phyloP scores from a whole-genome alignment of 1,140 invertebrate species.

The Manduca sexta region DNA sequence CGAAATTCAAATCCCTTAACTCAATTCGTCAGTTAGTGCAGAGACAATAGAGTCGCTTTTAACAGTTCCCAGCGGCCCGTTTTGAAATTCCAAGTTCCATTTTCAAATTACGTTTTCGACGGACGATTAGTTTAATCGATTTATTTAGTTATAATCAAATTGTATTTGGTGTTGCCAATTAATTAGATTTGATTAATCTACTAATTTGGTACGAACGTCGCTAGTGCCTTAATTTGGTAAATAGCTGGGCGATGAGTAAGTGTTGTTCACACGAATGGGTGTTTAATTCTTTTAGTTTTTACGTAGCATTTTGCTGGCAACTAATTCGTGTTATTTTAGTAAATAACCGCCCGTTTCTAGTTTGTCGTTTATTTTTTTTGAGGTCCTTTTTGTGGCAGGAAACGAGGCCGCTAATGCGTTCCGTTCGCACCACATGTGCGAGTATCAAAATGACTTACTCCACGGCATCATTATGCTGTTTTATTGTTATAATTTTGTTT shows the following conservation, averaged over 20 bases:
- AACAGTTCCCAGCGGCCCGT: not conserved
- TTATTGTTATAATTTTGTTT: constrained; percentile 4
- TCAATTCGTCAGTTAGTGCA: not conserved
- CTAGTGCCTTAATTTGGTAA: too few relatives aligned
- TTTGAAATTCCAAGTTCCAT: not conserved
- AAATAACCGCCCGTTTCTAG: constrained; percentile 5
- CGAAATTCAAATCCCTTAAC: constrained; percentile 11
- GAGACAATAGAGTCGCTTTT: not conserved
- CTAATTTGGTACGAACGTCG: too few relatives aligned
- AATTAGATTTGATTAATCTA: too few relatives aligned
- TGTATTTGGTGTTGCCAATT: too few relatives aligned
- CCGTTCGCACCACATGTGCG: constrained; percentile 55
- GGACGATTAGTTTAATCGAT: constrained; percentile 4
- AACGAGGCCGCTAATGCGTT: constrained; percentile 43
- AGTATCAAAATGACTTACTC: constrained; percentile 52
- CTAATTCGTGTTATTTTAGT: constrained; percentile 7
- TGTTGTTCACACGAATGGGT: too few relatives aligned
- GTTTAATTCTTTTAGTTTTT: too few relatives aligned
- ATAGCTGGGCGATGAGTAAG: too few relatives aligned
- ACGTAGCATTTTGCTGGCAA: not conserved
- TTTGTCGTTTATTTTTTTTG: constrained; percentile 35
- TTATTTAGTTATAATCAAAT: constrained; percentile 1
- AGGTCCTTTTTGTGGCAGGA: constrained; percentile 39
- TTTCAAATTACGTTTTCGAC: constrained; percentile 1
- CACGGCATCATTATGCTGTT: constrained; percentile 20